Percentiles rank a stretch among this genome's conserved stretches.
Conservation (phyloP, 2,797 vertebrate species). For the Serranus cabrilla region DNA sequence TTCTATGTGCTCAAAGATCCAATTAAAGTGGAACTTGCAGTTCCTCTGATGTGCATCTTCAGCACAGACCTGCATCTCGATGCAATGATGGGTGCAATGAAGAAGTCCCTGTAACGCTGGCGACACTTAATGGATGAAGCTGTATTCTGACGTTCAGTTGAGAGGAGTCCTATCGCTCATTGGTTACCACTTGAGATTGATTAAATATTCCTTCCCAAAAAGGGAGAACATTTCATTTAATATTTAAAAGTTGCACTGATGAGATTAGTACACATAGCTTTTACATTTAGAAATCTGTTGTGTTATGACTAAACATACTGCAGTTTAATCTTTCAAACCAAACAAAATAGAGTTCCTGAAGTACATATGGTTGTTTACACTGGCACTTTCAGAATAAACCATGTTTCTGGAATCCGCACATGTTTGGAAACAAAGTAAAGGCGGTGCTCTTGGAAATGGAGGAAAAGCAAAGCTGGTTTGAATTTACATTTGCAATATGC, state of each 20-base stretch:
- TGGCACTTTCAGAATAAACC: conserved; percentile 28
- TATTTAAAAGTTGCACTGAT: neutral
- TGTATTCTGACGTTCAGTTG: too few relatives aligned
- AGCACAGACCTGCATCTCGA: neutral
- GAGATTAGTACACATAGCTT: neutral
- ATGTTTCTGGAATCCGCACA: conserved; percentile 14
- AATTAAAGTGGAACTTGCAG: neutral
- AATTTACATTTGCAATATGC: conserved; percentile 48
- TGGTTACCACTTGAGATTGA: too few relatives aligned
- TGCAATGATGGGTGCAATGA: neutral
- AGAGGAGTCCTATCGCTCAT: too few relatives aligned
- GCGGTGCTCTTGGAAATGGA: conserved; percentile 2
- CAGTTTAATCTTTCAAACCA: conserved; percentile 15
- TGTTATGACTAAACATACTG: conserved; percentile 11
- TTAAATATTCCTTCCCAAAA: too few relatives aligned
- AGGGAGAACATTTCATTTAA: neutral
- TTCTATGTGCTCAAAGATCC: neutral
- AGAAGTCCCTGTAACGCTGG: neutral
- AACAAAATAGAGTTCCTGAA: conserved; percentile 33
- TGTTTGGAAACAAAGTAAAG: conserved; percentile 45
- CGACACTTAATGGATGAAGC: neutral
- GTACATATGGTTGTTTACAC: conserved; percentile 41
- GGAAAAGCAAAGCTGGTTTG: conserved; percentile 53
- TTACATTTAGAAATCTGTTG: neutral
- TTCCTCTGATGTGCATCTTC: neutral